phyloP scores from a whole-genome alignment of 2,888 invertebrate species.

The Heliconius hortense region DNA sequence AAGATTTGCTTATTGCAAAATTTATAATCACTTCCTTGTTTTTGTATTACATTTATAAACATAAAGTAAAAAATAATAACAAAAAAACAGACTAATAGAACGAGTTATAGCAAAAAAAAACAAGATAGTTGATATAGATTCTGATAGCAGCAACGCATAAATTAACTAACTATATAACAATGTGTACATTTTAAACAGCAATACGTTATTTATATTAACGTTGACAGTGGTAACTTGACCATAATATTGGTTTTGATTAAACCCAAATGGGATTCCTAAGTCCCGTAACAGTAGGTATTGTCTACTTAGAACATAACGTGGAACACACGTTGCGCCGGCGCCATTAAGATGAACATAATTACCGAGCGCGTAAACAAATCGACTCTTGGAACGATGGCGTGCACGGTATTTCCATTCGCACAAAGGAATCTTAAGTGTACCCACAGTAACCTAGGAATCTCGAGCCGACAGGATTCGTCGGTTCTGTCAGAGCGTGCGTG shows the following conservation, averaged over 20 bases:
- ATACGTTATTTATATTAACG: background rate
- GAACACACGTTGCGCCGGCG: slow-evolving; percentile 28
- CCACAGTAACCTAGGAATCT: slow-evolving; percentile 58
- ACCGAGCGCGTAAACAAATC: slow-evolving; percentile 63
- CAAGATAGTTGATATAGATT: background rate
- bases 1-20: slow-evolving; percentile 16
- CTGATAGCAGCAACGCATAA: background rate
- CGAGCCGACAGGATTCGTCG: slow-evolving; percentile 53
- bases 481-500: slow-evolving; percentile 45
- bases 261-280: slow-evolving; percentile 1
- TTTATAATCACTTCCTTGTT: slow-evolving; percentile 23
- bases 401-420: slow-evolving; percentile 52
- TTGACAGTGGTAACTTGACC: background rate
- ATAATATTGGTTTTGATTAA: background rate
- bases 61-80: background rate
- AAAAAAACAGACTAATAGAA: background rate
- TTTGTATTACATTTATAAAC: background rate
- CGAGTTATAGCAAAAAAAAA: slow-evolving; percentile 5
- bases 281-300: slow-evolving; percentile 13
- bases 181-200: background rate
- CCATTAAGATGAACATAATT: slow-evolving; percentile 53
- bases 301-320: slow-evolving; percentile 24
- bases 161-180: background rate
- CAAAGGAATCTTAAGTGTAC: slow-evolving; percentile 68
- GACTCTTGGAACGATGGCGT: slow-evolving; percentile 54